Base-by-base conservation (phyloP, 2,797 vertebrate species). In the Melanotaenia parkinsoni region DNA sequence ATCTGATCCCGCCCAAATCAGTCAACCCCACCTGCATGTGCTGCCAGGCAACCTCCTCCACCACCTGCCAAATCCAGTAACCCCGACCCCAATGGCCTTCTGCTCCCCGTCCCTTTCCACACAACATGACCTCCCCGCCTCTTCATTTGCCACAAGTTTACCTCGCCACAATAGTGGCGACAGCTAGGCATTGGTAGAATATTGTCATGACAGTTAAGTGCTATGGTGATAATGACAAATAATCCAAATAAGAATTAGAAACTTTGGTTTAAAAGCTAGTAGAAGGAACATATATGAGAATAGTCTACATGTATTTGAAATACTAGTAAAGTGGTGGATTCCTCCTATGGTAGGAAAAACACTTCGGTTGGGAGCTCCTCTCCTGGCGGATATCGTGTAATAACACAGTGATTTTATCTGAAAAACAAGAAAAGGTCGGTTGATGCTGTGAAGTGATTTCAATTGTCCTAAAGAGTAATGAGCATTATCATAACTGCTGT, bases 11-110 rank as follows among this genome's bases (percentile, higher is more conserved):
- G n/a, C 98, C 98, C 0, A 99, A 99, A 88, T 97, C 98, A 0
- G 96, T 99, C 85, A 99, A 98, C 93, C 95, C 97, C 80, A 99
- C 97, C 80, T 99, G 98, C 96, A 97, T 99, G 96, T 99, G 98
- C 94, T 99, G 98, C 94, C 97, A 99, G 95, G 96, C 97, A 88
- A 95, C 96, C 66, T 95, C 97, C 87, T 98, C 98, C 87, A 96
- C 97, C 47, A 95, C 97, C 91, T 99, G 98, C 92, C 97, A 98
- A 87, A 98, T 99, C 91, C 98, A 99, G 96, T 99, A 99, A 95
- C 84, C 77, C 50, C 69, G 33, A 28, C 61, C 67, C 33, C 70
- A 79, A 33, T 30, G 61, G 71, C 50, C 67, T 33, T 54, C 24
- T 38, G 45, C 32, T 77, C 38, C 45, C 28, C 12, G 2, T 38